Conservation (phyloP, 2,888 invertebrate genomes). For the Podabrus alpinus region DNA sequence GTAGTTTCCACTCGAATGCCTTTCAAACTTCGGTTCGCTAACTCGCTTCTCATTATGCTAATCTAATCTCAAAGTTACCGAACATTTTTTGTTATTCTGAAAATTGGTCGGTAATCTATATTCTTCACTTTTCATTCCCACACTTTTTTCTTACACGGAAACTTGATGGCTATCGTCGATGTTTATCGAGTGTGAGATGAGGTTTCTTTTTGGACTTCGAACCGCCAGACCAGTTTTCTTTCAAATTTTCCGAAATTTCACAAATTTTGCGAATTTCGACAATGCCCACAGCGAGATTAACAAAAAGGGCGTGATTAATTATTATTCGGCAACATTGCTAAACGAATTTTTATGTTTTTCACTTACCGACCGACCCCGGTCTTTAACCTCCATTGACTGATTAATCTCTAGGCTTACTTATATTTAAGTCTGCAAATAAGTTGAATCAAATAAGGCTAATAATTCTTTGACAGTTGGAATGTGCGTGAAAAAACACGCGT, state of each 20-base stretch:
- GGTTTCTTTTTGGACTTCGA: no score
- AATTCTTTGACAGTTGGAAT: conserved; percentile 10
- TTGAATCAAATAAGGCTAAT: conserved; percentile 18
- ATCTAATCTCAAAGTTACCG: conserved; percentile 32
- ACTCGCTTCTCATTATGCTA: conserved; percentile 32
- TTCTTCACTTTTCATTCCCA: conserved; percentile 12
- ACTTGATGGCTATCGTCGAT: background rate
- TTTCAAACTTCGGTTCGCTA: conserved; percentile 32
- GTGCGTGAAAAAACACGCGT: background rate
- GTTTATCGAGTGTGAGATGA: background rate
- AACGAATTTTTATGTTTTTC: conserved; percentile 38
- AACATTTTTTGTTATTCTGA: conserved; percentile 17
- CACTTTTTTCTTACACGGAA: background rate
- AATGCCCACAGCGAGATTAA: background rate
- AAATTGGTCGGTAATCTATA: conserved; percentile 14
- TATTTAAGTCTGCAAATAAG: conserved; percentile 15
- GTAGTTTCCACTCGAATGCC: conserved; percentile 35
- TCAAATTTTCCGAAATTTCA: background rate
- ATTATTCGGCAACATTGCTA: conserved; percentile 30
- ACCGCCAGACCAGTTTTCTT: background rate
- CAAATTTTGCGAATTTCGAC: no score
- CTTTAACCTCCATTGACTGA: conserved; percentile 28
- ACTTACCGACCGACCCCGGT: conserved; percentile 34
- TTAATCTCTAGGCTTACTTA: conserved; percentile 15
- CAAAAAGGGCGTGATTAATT: conserved; percentile 21